These are phyloP conservation scores for Drosophila lini DNA, from an alignment of 1,140 invertebrate genomes.

Conservation along the genomic window DNA sequence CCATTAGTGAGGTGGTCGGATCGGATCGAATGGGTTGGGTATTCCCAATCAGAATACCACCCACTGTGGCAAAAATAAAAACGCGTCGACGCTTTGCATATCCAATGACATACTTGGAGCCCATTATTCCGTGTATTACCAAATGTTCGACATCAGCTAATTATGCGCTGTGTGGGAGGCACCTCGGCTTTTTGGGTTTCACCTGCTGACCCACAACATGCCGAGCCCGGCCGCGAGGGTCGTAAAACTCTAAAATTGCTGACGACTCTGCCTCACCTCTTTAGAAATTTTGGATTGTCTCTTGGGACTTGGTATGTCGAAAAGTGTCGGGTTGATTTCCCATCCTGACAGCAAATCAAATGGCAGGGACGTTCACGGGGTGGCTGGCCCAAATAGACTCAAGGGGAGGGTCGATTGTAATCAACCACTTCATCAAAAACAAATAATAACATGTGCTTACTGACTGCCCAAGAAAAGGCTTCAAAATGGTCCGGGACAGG, in stretches of 20 bases:
- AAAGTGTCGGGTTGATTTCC: conserved; percentile 3
- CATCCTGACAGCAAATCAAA: conserved; percentile 46
- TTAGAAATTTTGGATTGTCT: conserved; percentile 5
- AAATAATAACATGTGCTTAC: conserved; percentile 68
- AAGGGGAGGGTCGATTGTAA: conserved; percentile 31
- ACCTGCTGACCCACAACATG: conserved; percentile 66
- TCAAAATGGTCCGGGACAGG: conserved; percentile 24
- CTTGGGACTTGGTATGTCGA: background rate
- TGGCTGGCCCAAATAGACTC: background rate
- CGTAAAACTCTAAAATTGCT: conserved; percentile 36
- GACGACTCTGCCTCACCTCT: conserved; percentile 18
- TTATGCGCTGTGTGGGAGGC: conserved; percentile 43
- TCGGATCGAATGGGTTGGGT: conserved; percentile 6
- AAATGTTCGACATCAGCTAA: conserved; percentile 58
- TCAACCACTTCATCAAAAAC: conserved; percentile 59
- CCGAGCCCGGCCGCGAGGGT: background rate
- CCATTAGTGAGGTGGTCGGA: conserved; percentile 17
- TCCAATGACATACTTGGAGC: conserved; percentile 50
- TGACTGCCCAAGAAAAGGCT: conserved; percentile 17
- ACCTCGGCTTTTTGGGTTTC: conserved; percentile 50
- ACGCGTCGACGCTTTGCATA: conserved; percentile 64
- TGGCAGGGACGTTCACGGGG: conserved; percentile 2
- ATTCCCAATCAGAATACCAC: conserved; percentile 67
- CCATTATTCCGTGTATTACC: conserved; percentile 51
- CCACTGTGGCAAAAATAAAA: conserved; percentile 76